These are phyloP conservation scores for Labroides dimidiatus DNA, from an alignment of 2,797 vertebrate genomes.

Conservation along the genomic window DNA sequence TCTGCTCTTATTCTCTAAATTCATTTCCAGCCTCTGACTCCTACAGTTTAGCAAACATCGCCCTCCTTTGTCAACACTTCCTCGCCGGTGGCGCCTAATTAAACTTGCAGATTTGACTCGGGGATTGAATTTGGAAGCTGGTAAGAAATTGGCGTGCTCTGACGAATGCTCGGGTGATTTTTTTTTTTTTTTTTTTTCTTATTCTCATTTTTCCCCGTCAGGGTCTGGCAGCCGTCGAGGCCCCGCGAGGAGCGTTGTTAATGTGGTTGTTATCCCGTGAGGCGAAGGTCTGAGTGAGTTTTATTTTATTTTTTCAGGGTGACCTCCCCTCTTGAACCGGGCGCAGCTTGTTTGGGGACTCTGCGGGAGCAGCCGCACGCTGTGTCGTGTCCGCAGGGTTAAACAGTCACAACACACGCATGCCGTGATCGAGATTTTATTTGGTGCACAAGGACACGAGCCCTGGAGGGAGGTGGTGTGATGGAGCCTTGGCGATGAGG, in stretches of 20 bases:
- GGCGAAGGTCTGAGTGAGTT: conserved; percentile 37
- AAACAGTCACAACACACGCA: conserved; percentile 44
- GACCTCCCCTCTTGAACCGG: conserved; percentile 53
- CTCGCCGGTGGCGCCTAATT: conserved; percentile 39
- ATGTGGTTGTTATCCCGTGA: conserved; percentile 48
- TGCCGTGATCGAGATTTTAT: conserved; percentile 40
- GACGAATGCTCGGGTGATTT: background rate
- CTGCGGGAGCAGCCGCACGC: conserved; percentile 31
- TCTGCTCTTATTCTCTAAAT: background rate
- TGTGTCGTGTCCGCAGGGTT: conserved; percentile 52
- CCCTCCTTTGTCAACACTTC: background rate
- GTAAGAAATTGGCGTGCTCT: conserved; percentile 13
- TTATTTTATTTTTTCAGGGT: conserved; percentile 38
- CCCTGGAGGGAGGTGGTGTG: conserved; percentile 32
- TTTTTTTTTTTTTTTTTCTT: background rate
- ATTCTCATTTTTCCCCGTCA: background rate
- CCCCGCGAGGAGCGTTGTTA: conserved; percentile 34
- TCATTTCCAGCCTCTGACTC: conserved; percentile 1
- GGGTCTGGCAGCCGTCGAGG: conserved; percentile 12
- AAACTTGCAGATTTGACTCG: conserved; percentile 47
- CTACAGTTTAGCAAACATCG: conserved; percentile 10
- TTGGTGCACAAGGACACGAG: conserved; percentile 44
- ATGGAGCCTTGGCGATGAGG: conserved; percentile 29
- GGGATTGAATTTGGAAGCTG: conserved; percentile 40
- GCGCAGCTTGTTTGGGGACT: conserved; percentile 38